Conservation (phyloP, 2,113 vertebrate genomes). For the Typhlomys cinereus region DNA sequence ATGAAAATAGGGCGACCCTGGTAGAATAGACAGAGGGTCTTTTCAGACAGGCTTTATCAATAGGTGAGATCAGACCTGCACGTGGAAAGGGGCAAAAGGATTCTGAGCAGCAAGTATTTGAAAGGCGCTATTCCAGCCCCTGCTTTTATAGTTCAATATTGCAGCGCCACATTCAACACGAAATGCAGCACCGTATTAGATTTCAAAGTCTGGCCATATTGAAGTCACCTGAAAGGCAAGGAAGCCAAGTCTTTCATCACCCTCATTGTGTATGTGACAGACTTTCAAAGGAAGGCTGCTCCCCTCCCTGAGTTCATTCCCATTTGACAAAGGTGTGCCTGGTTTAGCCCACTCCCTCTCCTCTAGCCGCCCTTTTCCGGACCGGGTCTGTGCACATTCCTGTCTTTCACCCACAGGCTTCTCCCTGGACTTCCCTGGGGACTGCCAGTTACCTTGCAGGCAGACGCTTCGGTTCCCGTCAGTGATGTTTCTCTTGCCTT, state of each 20-base stretch:
- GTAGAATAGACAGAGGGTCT: conserved; percentile 67
- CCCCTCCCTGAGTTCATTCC: conserved; percentile 71
- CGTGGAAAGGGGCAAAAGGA: conserved; percentile 72
- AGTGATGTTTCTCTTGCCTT: neutral
- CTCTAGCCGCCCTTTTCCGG: neutral
- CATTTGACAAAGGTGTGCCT: conserved; percentile 56
- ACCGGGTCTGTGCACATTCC: neutral
- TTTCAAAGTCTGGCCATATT: conserved; percentile 78
- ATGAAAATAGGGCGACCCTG: conserved; percentile 76
- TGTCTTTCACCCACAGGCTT: neutral
- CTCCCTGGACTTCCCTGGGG: neutral
- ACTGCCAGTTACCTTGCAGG: neutral
- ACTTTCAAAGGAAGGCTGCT: conserved; percentile 67
- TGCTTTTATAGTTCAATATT: conserved; percentile 77
- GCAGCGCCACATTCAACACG: conserved; percentile 70
- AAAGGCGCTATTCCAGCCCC: conserved; percentile 72
- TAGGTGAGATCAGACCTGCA: conserved; percentile 74
- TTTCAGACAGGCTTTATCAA: conserved; percentile 77
- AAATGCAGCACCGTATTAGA: conserved; percentile 75
- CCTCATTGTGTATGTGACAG: conserved; percentile 74
- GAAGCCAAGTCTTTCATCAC: conserved; percentile 74
- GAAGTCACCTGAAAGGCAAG: conserved; percentile 77
- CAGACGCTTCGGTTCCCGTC: neutral
- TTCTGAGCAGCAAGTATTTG: conserved; percentile 78
- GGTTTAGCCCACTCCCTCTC: conserved; percentile 32